Evolutionary conservation across 2,888 invertebrate genomes (phyloP).

Genomic region (Petrolisthes cinctipes): DNA sequence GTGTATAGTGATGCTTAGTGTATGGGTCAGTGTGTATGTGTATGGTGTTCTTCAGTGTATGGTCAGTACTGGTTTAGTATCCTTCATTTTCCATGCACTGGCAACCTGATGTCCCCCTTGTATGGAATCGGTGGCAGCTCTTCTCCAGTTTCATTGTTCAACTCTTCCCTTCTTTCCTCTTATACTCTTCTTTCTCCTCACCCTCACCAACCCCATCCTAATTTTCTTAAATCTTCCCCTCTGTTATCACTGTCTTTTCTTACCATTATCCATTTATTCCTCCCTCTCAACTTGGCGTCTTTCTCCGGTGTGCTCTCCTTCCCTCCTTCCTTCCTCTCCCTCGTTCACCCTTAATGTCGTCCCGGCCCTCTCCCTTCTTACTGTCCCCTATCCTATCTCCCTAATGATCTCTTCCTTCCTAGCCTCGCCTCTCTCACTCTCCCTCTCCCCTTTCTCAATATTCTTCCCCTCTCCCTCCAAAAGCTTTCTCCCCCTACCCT

Average conservation of each 20-base stretch:
- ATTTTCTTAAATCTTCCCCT: constrained; percentile 42
- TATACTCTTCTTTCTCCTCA: constrained; percentile 6
- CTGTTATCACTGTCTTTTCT: constrained; percentile 35
- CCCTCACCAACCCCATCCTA: constrained; percentile 35
- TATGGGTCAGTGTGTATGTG: too few relatives aligned
- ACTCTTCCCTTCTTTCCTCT: constrained; percentile 9
- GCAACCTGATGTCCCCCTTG: neutral
- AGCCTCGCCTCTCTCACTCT: constrained; percentile 26
- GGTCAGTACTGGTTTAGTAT: too few relatives aligned
- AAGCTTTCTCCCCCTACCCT: constrained; percentile 46
- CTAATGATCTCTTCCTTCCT: constrained; percentile 57
- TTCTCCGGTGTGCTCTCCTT: constrained; percentile 21
- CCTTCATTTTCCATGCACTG: constrained; percentile 11
- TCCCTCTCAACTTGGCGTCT: constrained; percentile 20
- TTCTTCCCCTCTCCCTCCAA: constrained; percentile 53
- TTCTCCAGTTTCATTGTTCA: constrained; percentile 9
- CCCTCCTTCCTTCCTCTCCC: constrained; percentile 35
- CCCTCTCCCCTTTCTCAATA: constrained; percentile 51
- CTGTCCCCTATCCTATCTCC: constrained; percentile 53
- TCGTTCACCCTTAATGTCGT: constrained; percentile 38
- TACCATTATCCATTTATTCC: constrained; percentile 42
- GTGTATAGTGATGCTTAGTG: too few relatives aligned
- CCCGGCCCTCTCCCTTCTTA: constrained; percentile 49
- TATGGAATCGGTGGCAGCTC: neutral
- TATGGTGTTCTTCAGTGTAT: too few relatives aligned